A percentile compares a stretch with the other conserved stretches of the same genome.
These are phyloP conservation scores for Melanostoma mellinum DNA, from an alignment of 2,888 invertebrate species.

Conservation along the genomic window DNA sequence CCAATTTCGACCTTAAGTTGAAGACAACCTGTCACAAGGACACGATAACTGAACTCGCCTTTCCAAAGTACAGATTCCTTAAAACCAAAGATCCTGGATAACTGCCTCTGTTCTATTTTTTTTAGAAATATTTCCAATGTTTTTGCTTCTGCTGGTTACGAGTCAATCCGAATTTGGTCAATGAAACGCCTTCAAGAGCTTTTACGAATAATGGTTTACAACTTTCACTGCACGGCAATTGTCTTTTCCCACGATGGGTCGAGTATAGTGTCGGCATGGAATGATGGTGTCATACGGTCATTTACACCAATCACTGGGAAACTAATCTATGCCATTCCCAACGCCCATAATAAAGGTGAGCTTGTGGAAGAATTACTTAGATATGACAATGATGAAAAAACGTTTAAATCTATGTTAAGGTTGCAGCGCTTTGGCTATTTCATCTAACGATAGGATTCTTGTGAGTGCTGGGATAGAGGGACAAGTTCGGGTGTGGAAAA, in stretches of 20 bases:
- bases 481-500: conserved; percentile 93
- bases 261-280: conserved; percentile 92
- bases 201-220: conserved; percentile 91
- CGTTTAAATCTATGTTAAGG: conserved; percentile 74
- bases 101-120: background rate
- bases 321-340: conserved; percentile 90
- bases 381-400: background rate
- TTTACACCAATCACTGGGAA: conserved; percentile 92
- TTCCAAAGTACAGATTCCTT: conserved; percentile 87
- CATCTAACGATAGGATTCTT: conserved; percentile 87
- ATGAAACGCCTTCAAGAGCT: conserved; percentile 89
- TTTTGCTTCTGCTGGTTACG: conserved; percentile 93
- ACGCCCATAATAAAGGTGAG: conserved; percentile 94
- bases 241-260: conserved; percentile 91
- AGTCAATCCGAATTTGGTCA: conserved; percentile 94
- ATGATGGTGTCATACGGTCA: conserved; percentile 91
- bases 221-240: conserved; percentile 91
- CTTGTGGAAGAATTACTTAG: no score
- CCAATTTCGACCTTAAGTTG: conserved; percentile 87
- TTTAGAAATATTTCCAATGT: conserved; percentile 90
- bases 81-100: background rate
- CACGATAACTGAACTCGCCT: conserved; percentile 90
- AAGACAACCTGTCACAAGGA: conserved; percentile 92
- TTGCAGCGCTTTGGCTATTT: conserved; percentile 89
- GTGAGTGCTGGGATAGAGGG: conserved; percentile 96